Evolutionary conservation across 2,797 vertebrate species (phyloP), one percentile per base, ranked within the genome.

Genomic region (Gadopsis marmoratus): DNA sequence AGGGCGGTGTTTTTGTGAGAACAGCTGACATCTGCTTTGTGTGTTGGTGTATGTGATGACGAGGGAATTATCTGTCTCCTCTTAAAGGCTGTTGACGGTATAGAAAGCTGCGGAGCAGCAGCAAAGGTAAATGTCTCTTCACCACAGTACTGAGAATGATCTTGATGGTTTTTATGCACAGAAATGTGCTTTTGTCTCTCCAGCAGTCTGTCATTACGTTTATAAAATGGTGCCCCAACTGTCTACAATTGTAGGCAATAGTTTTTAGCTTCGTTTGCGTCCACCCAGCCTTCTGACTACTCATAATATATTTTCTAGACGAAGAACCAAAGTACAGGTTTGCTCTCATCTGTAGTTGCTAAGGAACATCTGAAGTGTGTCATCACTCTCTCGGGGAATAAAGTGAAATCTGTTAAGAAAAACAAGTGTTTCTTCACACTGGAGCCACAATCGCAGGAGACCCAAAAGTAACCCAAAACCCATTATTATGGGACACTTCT

Each of bases 341-440:
- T 90, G 85, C 89, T 91, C 79, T 89, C 78, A 85, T 88, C 86
- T 79, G 58, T 74, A 4, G 93, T 93, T 94, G 93, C 91, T 93
- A 88, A 89, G 93, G 84, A 92, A 91, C 90, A 76, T 83, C 56
- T 82, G 71, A 85, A 78, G 76, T 45, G 2, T 79, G 83, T 77
- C 79, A 71, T 81, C 71, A 54, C 33, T 70, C 66, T 81, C 62
- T 64, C 64, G 43, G 50, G 62, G 53, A 81, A 59, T 70, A 35
- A 88, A 82, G 59, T 72, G 17, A 81, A 81, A 68, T 81, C 55
- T 55, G 19, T 69, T 39, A 76, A 69, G 56, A 71, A 71, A 76
- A 84, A 65, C 39, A 74, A 76, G 53, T 39, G 43, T 62, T 81
- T 70, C 33, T 66, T 59, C 71, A 76, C 60, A 62, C n/a, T n/a